Evolutionary conservation across 2,113 vertebrate species (phyloP), one percentile per base, ranked within the genome.

Genomic region (Nerophis lumbriciformis): DNA sequence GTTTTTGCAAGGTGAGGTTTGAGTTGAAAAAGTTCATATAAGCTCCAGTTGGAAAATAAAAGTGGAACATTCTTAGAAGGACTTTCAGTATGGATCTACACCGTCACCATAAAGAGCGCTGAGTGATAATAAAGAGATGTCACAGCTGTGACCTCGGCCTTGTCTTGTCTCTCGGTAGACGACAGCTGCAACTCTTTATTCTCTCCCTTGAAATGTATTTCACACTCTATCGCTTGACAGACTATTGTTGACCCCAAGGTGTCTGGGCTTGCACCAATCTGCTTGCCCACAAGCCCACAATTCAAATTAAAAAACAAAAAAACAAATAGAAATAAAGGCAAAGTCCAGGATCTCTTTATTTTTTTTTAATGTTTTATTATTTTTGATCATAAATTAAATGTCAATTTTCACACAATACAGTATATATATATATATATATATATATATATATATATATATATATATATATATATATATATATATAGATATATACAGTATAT

Each of bases 61-160:
- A 53, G 5, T 39, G 37, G 16, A 56, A 15, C 15, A 38, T 56
- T 39, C 16, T 42, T 42, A 42, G 37, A 56, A 37, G 54, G 53
- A 50, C 36, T 15, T n/a, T 65, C 14, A 47, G n/a, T 55, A 61
- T 59, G 37, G 71, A 61, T 21, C 56, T 54, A 36, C 53, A 9
- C 19, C 19, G 15, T 60, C 56, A 72, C 47, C 63, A 53, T 61
- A 49, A 78, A 66, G 55, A 72, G 72, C 75, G 73, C 48, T 75
- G 83, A 82, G 72, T 82, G 83, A 76, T 77, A 54, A 76, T 44
- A 64, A 79, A 77, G 58, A 28, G 59, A 65, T 58, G 8, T 66
- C 75, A 76, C 81, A 81, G 76, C 77, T 85, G 81, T 45, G 79
- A 82, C 86, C 79, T 82, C 82, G 82, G 63, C 59, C 67, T 75